These are phyloP conservation scores for Mycogona germanica DNA, from an alignment of 2,888 invertebrate species.

Conservation along the genomic window DNA sequence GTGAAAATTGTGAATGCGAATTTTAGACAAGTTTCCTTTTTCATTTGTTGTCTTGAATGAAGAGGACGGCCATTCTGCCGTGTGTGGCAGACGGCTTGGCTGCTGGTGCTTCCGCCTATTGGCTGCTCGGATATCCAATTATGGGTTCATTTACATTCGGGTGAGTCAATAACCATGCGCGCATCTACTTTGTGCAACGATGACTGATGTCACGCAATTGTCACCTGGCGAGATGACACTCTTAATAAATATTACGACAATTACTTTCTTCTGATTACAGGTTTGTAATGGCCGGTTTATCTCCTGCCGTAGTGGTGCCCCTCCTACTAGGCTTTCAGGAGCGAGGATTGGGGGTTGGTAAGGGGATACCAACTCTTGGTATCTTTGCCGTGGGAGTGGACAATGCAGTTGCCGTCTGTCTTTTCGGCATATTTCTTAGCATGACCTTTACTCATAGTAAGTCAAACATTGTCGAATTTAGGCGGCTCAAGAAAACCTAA, in stretches of 20 bases:
- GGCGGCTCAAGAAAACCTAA: neutral
- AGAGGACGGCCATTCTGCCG: constrained; percentile 75
- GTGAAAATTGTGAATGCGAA: no score
- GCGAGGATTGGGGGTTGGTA: constrained; percentile 81
- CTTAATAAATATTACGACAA: neutral
- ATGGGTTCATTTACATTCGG: constrained; percentile 70
- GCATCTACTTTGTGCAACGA: constrained; percentile 7
- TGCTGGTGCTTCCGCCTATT: constrained; percentile 55
- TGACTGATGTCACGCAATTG: constrained; percentile 16
- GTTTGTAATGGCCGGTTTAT: constrained; percentile 78
- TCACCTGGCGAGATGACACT: neutral
- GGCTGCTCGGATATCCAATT: constrained; percentile 69
- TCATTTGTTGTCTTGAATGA: no score
- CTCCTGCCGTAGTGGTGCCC: constrained; percentile 93
- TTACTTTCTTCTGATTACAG: constrained; percentile 30
- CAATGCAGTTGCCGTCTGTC: constrained; percentile 87
- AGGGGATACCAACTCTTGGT: constrained; percentile 91
- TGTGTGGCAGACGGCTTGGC: constrained; percentile 67
- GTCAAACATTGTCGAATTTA: neutral
- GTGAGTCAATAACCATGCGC: constrained; percentile 28
- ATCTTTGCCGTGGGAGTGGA: constrained; percentile 91
- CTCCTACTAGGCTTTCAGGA: constrained; percentile 72
- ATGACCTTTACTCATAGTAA: constrained; percentile 65
- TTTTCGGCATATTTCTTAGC: constrained; percentile 78
- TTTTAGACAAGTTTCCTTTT: no score